A percentile compares a stretch with the other conserved stretches of the same genome.
These are phyloP conservation scores for Plebejus argus DNA, from an alignment of 2,888 invertebrate genomes.

Conservation along the genomic window DNA sequence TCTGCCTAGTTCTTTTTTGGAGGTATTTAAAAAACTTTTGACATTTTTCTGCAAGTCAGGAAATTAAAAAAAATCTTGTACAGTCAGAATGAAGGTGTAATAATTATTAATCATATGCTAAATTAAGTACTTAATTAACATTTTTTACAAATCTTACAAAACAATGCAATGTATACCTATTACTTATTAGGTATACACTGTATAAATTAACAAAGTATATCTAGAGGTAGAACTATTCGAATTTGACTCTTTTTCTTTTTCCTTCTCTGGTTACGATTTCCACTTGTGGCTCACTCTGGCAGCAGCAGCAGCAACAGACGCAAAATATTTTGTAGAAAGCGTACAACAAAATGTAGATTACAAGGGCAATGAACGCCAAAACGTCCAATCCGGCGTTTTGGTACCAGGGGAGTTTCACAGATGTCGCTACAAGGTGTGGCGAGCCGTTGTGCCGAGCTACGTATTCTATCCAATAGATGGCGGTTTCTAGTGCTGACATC, in stretches of 20 bases:
- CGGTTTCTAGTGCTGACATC: constrained; percentile 74
- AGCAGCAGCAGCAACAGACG: constrained; percentile 64
- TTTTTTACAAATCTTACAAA: constrained; percentile 15
- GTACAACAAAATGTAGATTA: constrained; percentile 59
- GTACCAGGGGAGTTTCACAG: constrained; percentile 62
- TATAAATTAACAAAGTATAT: constrained; percentile 8
- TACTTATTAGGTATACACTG: background rate
- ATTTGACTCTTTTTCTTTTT: constrained; percentile 68
- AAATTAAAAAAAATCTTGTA: background rate
- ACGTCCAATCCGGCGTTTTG: constrained; percentile 71
- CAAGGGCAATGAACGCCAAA: constrained; percentile 61
- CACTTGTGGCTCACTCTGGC: constrained; percentile 48
- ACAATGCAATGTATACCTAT: background rate
- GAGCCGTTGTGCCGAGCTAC: constrained; percentile 72
- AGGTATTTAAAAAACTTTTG: background rate
- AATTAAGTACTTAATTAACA: constrained; percentile 31
- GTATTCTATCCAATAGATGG: constrained; percentile 82
- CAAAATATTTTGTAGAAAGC: constrained; percentile 63
- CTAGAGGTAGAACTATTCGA: constrained; percentile 55
- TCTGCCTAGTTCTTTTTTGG: background rate
- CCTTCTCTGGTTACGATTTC: constrained; percentile 48
- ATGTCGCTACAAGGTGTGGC: constrained; percentile 63
- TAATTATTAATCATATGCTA: background rate
- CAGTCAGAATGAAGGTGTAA: background rate
- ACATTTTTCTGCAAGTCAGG: background rate